These are phyloP conservation scores for Sminthurides aquaticus DNA, from an alignment of 2,888 invertebrate genomes.

Conservation along the genomic window DNA sequence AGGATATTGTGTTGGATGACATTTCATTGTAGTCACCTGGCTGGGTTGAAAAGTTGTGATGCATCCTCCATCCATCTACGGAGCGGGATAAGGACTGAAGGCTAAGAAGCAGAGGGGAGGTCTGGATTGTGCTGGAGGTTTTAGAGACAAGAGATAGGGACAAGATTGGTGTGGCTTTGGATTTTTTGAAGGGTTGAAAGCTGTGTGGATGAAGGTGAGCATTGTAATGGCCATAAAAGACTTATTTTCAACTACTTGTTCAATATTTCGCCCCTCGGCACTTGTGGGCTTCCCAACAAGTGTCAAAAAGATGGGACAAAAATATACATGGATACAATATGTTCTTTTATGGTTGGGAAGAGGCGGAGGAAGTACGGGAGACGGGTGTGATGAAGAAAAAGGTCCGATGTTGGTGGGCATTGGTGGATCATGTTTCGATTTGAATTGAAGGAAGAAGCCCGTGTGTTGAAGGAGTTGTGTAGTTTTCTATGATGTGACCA, in stretches of 20 bases:
- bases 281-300: neutral
- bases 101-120: neutral
- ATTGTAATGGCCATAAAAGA: neutral
- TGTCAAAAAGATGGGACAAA: neutral
- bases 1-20: neutral
- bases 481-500: no score
- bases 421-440: no score
- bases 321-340: no score
- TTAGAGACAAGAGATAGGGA: neutral
- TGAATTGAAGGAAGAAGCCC: no score
- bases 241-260: neutral
- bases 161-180: no score
- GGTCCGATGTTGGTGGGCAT: no score
- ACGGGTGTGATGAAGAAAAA: no score
- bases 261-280: neutral
- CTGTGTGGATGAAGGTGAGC: neutral
- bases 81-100: neutral
- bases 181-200: no score
- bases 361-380: no score
- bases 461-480: no score
- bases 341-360: no score
- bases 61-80: neutral
- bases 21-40: neutral
- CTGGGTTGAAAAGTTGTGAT: neutral
- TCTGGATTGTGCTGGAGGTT: neutral